Evolutionary conservation across 2,113 vertebrate species (phyloP).

Genomic region (Aegypius monachus): DNA sequence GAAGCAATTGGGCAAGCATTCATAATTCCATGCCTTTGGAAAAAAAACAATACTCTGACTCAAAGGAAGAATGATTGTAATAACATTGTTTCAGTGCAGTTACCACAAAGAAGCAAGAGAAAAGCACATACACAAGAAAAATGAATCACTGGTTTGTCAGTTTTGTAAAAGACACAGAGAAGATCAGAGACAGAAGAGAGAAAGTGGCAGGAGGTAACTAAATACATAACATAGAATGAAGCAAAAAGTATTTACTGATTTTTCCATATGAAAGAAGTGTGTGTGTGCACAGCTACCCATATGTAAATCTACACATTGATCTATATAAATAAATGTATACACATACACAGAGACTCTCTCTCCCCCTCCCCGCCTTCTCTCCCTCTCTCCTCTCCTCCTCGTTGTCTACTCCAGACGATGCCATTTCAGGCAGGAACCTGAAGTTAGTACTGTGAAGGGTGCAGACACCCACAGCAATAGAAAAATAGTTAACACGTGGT

Average conservation of each 20-base stretch:
- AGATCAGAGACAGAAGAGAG: background rate
- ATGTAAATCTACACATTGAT: background rate
- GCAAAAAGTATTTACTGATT: background rate
- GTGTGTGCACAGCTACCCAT: background rate
- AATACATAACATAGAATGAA: background rate
- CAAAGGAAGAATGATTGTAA: background rate
- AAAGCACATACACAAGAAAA: background rate
- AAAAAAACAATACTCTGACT: background rate
- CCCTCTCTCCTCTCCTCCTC: too few species aligned
- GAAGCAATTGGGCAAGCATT: background rate
- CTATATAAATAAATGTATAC: background rate
- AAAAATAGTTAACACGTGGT: background rate
- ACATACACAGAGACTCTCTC: background rate
- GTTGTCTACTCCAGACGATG: background rate
- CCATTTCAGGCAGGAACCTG: background rate
- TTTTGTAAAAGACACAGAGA: background rate
- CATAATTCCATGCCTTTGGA: background rate
- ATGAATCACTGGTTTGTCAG: background rate
- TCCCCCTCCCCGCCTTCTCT: too few species aligned
- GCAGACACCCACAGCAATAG: fast-evolving
- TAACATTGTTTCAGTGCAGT: background rate
- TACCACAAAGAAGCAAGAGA: background rate
- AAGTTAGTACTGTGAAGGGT: background rate
- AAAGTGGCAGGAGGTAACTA: background rate
- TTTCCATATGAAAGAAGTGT: background rate